These are phyloP conservation scores for Fregata magnificens DNA, from an alignment of 2,113 vertebrate species.

Conservation along the genomic window DNA sequence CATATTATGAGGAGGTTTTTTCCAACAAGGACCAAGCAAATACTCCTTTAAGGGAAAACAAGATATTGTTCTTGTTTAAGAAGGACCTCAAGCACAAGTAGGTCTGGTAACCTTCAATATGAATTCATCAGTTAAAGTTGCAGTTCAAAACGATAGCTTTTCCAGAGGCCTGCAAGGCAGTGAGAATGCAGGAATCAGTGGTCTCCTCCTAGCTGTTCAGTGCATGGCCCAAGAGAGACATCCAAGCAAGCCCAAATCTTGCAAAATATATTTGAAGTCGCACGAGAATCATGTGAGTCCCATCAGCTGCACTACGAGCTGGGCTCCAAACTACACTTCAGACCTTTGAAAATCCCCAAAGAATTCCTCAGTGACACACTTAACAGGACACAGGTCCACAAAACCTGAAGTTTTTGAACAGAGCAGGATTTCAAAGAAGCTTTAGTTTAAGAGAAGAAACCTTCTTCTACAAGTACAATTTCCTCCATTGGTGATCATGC, in stretches of 20 bases:
- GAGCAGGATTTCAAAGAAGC: neutral
- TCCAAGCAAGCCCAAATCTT: neutral
- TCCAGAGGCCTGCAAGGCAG: neutral
- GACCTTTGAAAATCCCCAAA: neutral
- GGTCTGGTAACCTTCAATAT: neutral
- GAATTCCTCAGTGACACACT: neutral
- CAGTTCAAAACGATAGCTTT: neutral
- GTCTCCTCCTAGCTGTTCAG: neutral
- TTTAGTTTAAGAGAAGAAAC: neutral
- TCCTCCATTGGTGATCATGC: neutral
- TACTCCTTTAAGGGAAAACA: neutral
- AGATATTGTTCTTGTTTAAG: neutral
- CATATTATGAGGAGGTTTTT: neutral
- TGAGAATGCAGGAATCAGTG: neutral
- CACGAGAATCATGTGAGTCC: neutral
- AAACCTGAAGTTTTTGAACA: neutral
- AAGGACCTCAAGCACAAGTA: neutral
- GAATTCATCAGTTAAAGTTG: neutral
- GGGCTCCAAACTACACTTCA: neutral
- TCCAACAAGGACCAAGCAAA: neutral
- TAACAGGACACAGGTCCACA: neutral
- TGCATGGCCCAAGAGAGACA: neutral
- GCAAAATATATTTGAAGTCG: neutral
- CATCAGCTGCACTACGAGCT: neutral
- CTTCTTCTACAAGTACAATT: neutral